Percentiles rank a stretch among this genome's conserved stretches.
These are phyloP conservation scores for Lepetodrilus schrolli DNA, from an alignment of 2,888 invertebrate species.

Conservation along the genomic window DNA sequence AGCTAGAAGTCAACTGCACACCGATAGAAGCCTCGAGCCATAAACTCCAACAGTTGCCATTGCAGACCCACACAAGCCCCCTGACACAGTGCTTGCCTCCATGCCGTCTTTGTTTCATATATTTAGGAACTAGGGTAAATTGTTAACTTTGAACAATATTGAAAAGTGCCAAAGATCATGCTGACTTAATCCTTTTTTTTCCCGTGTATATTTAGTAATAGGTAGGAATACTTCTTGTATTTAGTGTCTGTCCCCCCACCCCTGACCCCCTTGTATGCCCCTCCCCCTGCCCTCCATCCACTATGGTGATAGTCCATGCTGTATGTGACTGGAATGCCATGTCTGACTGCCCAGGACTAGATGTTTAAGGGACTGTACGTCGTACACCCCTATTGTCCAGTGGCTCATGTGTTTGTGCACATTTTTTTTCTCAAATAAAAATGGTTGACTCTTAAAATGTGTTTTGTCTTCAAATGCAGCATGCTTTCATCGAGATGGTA, in stretches of 20 bases:
- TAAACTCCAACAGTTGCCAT: no score
- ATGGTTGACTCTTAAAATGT: slow-evolving; percentile 1
- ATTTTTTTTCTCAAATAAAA: slow-evolving; percentile 13
- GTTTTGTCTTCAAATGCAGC: no score
- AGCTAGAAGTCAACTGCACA: no score
- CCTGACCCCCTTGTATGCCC: background rate
- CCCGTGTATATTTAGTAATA: slow-evolving; percentile 22
- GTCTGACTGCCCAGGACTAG: background rate
- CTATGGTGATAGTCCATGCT: background rate
- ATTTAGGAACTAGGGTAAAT: slow-evolving; percentile 13
- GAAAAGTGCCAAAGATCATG: slow-evolving; percentile 23
- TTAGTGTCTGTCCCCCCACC: background rate
- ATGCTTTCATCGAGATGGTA: no score
- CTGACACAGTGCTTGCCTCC: no score
- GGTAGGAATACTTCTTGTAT: background rate
- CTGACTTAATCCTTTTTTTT: slow-evolving; percentile 11
- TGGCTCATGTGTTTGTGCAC: slow-evolving; percentile 7
- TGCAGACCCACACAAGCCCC: no score
- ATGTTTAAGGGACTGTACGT: background rate
- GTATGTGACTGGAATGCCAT: background rate
- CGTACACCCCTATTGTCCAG: background rate
- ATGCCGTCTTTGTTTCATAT: background rate
- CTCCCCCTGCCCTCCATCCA: background rate
- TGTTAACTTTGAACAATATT: slow-evolving; percentile 15
- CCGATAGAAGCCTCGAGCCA: no score